phyloP scores from a whole-genome alignment of 2,113 vertebrate genomes.

The Naja naja region DNA sequence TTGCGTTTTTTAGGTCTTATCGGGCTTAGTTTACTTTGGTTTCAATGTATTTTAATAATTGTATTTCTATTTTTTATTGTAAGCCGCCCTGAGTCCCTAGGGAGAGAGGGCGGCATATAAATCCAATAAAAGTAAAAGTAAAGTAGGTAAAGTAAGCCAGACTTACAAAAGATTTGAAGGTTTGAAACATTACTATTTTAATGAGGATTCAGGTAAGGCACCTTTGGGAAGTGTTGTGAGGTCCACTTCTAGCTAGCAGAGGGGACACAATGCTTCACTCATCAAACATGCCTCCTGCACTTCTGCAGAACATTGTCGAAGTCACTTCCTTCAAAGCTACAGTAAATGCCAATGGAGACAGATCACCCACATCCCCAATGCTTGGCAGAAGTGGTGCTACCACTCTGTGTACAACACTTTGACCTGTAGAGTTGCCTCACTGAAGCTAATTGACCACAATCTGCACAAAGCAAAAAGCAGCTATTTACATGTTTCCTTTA shows the following conservation, averaged over 20 bases:
- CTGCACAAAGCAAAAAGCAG: conserved; percentile 38
- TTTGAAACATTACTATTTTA: neutral
- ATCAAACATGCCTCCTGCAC: neutral
- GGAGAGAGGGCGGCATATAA: too few species aligned
- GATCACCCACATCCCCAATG: neutral
- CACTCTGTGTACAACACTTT: neutral
- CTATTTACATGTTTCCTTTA: conserved; percentile 59
- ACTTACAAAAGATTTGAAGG: neutral
- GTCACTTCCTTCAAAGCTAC: neutral
- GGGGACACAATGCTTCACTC: neutral
- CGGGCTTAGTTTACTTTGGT: too few species aligned
- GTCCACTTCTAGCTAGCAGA: neutral
- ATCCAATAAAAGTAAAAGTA: too few species aligned
- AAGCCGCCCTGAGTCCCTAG: too few species aligned
- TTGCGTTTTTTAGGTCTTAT: too few species aligned
- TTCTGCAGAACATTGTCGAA: neutral
- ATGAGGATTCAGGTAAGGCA: neutral
- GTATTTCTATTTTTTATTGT: too few species aligned
- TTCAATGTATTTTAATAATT: too few species aligned
- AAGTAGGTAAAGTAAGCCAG: too few species aligned
- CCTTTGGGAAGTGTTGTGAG: neutral
- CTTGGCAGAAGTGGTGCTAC: neutral
- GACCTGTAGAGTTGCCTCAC: neutral
- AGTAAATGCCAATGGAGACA: neutral
- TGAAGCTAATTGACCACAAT: conserved; percentile 17